Conservation (phyloP, 2,113 vertebrate species). For the Brachyhypopomus gauderio region DNA sequence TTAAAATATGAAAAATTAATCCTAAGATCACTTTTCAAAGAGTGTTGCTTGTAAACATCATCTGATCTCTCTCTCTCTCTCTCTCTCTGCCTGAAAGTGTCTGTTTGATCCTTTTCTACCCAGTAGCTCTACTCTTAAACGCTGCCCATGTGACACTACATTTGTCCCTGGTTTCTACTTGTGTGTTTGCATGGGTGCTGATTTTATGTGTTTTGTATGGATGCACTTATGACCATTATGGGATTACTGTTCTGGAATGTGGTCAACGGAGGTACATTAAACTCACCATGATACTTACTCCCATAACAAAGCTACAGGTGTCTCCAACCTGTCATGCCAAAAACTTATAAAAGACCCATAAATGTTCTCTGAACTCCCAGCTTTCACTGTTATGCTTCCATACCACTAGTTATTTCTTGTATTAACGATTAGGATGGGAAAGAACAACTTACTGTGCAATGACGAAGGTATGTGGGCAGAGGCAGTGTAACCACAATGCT, state of each 20-base stretch:
- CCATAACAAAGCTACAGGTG: constrained; percentile 52
- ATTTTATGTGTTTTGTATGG: constrained; percentile 11
- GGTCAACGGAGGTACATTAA: constrained; percentile 29
- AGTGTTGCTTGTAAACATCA: too few species aligned
- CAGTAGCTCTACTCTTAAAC: constrained; percentile 42
- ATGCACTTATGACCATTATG: constrained; percentile 28
- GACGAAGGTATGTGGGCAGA: constrained; percentile 59
- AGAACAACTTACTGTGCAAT: constrained; percentile 62
- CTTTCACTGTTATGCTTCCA: constrained; percentile 42
- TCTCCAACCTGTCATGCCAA: constrained; percentile 34
- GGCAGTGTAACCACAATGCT: constrained; percentile 57
- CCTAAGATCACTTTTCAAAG: background rate
- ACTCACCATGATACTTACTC: constrained; percentile 2
- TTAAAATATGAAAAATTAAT: background rate
- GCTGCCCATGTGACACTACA: constrained; percentile 31
- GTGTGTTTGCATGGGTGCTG: constrained; percentile 12
- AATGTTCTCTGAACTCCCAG: constrained; percentile 26
- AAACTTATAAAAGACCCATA: constrained; percentile 41
- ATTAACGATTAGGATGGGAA: constrained; percentile 62
- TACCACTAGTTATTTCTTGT: constrained; percentile 35
- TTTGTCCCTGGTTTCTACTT: constrained; percentile 42
- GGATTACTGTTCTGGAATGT: constrained; percentile 37
- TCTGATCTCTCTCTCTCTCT: too few species aligned
- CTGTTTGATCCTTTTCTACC: constrained; percentile 49
- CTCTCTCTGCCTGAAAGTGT: too few species aligned